phyloP scores from a whole-genome alignment of 2,888 invertebrate species.

The Acanthosepion esculentum region DNA sequence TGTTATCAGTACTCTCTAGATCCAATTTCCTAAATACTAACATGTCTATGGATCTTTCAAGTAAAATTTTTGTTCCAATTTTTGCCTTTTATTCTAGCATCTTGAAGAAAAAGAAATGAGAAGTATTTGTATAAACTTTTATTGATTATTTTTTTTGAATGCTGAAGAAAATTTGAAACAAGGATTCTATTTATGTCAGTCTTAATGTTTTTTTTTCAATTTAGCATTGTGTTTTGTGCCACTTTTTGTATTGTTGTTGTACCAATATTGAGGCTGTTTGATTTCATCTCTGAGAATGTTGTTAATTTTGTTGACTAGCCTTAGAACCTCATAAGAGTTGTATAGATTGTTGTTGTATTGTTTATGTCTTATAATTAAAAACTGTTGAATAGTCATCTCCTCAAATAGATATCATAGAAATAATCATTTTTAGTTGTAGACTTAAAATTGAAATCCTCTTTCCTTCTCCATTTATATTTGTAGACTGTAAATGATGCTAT shows the following conservation, averaged over 20 bases:
- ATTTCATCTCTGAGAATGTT: too few species aligned
- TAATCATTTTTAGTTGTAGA: neutral
- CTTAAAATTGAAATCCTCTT: neutral
- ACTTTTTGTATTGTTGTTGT: too few species aligned
- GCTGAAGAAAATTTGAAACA: neutral
- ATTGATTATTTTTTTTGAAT: neutral
- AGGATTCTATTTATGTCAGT: neutral
- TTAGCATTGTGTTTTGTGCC: too few species aligned
- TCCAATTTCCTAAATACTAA: neutral
- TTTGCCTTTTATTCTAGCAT: neutral
- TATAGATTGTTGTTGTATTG: too few species aligned
- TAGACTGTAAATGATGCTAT: neutral
- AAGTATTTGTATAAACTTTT: neutral
- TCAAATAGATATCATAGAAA: too few species aligned
- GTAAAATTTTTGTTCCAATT: neutral
- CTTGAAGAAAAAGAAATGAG: neutral
- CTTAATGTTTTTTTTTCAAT: too few species aligned
- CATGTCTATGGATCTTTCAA: neutral
- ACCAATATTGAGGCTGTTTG: too few species aligned
- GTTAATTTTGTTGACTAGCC: too few species aligned
- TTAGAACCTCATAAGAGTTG: too few species aligned
- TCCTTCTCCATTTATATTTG: neutral
- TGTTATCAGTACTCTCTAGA: neutral
- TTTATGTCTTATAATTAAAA: too few species aligned
- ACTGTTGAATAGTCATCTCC: too few species aligned